Evolutionary conservation across 2,888 invertebrate genomes (phyloP), one percentile per base, ranked within the genome.

Genomic region (Carabus problematicus): DNA sequence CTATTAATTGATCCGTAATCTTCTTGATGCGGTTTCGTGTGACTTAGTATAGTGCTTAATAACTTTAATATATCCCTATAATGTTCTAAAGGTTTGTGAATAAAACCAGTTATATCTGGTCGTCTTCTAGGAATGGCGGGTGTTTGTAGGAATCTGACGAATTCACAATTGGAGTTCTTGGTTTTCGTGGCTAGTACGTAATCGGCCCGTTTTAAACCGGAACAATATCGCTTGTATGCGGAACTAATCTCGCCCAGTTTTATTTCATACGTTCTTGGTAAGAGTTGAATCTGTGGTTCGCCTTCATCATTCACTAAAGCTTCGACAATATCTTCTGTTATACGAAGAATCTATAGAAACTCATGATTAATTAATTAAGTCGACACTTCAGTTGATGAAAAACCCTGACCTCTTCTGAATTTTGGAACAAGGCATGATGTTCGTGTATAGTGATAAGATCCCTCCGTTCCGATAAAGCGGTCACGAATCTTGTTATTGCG

Each of bases 81-180:
- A 83, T 94, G 94, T 81, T 94, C 93, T 74, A 94, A 80, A 0
- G 94, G 94, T 77, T 93, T 91, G 80, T 94, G 91, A 71, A 95
- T 88, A 73, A 94, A 88, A 11, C 92, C 90, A 9, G 94, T 94
- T 72, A 95, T 88, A 79, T 95, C 94, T 11, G 94, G 94, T 73
- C 92, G 87, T 79, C 91, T 86, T 72, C 92, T 86, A 1, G 94
- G 93, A 75, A 94, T 91, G 12, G 91, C 88, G 1, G 94, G 94
- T 76, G 91, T 91, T 70, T 90, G 90, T 75, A 93, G 89, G 79
- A 94, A 90, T 71, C 90, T 86, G 61, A 91, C 89, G 79, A 95
- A 94, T 39, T 91, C 91, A 9, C 91, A 88, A 75, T 92, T 92
- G 67, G 88, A 86, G 76, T 90, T 90, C 77, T 89, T 87, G 49